These are phyloP conservation scores for Aplodontia rufa DNA, from an alignment of 2,113 vertebrate genomes.

Conservation along the genomic window DNA sequence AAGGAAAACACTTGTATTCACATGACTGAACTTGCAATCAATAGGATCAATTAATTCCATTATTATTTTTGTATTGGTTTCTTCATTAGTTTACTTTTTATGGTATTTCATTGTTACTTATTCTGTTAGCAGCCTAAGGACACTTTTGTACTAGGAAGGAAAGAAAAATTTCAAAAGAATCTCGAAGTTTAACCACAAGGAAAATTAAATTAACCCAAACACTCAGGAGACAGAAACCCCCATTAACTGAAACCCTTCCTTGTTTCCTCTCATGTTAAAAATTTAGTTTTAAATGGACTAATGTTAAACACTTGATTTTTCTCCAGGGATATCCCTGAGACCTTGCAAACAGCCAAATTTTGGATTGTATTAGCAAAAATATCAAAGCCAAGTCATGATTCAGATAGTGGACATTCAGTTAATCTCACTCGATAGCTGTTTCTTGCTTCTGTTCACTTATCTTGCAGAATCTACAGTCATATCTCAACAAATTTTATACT, in stretches of 20 bases:
- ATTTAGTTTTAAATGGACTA: not conserved
- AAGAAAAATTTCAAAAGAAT: not conserved
- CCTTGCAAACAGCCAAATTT: not conserved
- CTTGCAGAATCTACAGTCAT: not conserved
- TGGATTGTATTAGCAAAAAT: constrained; percentile 25
- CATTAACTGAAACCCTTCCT: not conserved
- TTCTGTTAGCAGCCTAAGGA: not conserved
- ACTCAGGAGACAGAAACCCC: not conserved
- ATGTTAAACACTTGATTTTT: not conserved
- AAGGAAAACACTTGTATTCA: not conserved
- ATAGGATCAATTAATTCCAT: not conserved
- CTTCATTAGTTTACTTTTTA: not conserved
- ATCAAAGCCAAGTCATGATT: not conserved
- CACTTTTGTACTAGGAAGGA: not conserved
- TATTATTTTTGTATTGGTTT: not conserved
- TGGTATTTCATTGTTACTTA: not conserved
- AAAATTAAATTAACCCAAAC: constrained; percentile 11
- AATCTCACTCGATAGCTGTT: not conserved
- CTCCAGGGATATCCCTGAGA: not conserved
- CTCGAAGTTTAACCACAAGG: not conserved
- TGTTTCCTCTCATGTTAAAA: constrained; percentile 10
- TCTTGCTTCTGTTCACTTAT: not conserved
- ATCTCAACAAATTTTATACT: not conserved
- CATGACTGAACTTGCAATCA: not conserved
- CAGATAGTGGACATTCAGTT: not conserved